Percentiles rank a stretch among this genome's conserved stretches.
These are phyloP conservation scores for Tetramorium simillimum DNA, from an alignment of 1,140 invertebrate genomes.

Conservation along the genomic window DNA sequence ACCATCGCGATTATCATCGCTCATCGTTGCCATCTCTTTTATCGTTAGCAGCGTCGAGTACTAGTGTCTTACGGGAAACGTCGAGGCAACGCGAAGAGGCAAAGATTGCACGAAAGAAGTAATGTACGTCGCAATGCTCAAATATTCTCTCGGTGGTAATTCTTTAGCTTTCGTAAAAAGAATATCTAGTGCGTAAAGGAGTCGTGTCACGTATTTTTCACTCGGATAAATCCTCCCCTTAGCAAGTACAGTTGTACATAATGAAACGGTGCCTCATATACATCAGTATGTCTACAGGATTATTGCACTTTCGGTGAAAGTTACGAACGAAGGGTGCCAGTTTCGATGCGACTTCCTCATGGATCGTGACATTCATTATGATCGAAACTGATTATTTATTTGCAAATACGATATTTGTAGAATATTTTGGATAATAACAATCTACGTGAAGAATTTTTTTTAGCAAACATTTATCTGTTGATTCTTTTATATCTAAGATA, in stretches of 20 bases:
- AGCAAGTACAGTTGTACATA: conserved; percentile 43
- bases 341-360: conserved; percentile 23
- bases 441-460: background rate
- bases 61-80: conserved; percentile 31
- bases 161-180: conserved; percentile 43
- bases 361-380: conserved; percentile 5
- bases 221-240: background rate
- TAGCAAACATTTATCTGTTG: background rate
- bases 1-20: background rate
- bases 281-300: conserved; percentile 17
- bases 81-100: conserved; percentile 37
- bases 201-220: conserved; percentile 66
- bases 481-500: background rate
- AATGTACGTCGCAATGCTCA: background rate
- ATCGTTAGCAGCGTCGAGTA: conserved; percentile 11
- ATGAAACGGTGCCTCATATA: conserved; percentile 48
- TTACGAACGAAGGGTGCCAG: conserved; percentile 13
- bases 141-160: conserved; percentile 19
- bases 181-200: conserved; percentile 9
- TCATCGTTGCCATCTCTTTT: conserved; percentile 30
- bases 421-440: background rate
- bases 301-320: conserved; percentile 36
- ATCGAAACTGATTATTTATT: background rate
- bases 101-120: conserved; percentile 8
- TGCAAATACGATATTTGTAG: background rate